Percentiles rank a stretch among this genome's conserved stretches.
phyloP scores from a whole-genome alignment of 2,888 invertebrate genomes.

The Endomychus coccineus region DNA sequence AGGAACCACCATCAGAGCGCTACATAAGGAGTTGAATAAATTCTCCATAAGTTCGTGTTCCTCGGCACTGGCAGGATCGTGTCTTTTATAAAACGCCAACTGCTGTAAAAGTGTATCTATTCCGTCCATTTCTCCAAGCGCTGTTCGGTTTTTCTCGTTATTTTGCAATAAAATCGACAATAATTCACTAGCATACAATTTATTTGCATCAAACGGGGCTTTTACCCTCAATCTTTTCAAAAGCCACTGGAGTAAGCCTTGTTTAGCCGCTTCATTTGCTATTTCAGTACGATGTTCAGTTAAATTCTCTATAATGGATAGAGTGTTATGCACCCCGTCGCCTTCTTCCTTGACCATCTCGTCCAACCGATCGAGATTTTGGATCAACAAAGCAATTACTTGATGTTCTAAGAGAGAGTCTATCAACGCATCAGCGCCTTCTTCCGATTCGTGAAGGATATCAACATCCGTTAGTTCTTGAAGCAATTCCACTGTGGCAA shows the following conservation, averaged over 20 bases:
- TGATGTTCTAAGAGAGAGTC: constrained; percentile 85
- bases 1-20: constrained; percentile 77
- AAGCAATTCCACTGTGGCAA: constrained; percentile 49
- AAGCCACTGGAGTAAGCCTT: constrained; percentile 88
- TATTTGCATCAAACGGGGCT: constrained; percentile 89
- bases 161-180: constrained; percentile 91
- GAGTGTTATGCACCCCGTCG: constrained; percentile 92
- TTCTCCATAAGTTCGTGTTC: constrained; percentile 99
- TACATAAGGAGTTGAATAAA: constrained; percentile 92
- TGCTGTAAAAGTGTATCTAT: constrained; percentile 95
- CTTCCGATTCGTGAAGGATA: constrained; percentile 87
- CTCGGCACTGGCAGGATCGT: constrained; percentile 84
- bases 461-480: constrained; percentile 95
- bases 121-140: constrained; percentile 88
- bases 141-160: constrained; percentile 69
- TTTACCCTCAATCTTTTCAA: constrained; percentile 81
- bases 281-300: constrained; percentile 84
- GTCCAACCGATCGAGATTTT: constrained; percentile 89
- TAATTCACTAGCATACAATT: constrained; percentile 92
- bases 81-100: constrained; percentile 87
- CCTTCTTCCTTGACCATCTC: constrained; percentile 89
- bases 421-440: constrained; percentile 81
- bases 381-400: constrained; percentile 74
- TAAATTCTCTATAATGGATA: constrained; percentile 86
- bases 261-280: constrained; percentile 77